A percentile compares a stretch with the other conserved stretches of the same genome.
Conservation (phyloP, 2,113 vertebrate species). For the Phyllopteryx taeniolatus region DNA sequence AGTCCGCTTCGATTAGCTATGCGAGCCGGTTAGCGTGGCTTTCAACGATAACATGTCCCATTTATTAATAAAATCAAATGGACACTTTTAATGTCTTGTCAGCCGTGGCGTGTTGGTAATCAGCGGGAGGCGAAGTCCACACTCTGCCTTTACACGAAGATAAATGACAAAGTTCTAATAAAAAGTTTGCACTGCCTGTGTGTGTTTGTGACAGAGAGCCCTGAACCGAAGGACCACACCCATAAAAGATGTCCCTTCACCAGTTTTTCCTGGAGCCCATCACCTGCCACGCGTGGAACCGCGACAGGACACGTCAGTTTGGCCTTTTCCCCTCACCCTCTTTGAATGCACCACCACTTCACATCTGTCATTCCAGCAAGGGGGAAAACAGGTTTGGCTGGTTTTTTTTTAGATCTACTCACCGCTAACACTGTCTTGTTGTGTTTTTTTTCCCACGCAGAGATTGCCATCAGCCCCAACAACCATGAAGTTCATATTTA, state of each 20-base stretch:
- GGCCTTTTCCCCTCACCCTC: neutral
- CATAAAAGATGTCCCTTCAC: conserved; percentile 91
- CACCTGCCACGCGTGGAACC: conserved; percentile 98
- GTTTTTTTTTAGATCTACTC: conserved; percentile 10
- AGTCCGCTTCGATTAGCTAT: neutral
- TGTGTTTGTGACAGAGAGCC: conserved; percentile 49
- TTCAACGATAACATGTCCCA: neutral
- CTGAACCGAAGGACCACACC: conserved; percentile 61
- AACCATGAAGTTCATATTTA: conserved; percentile 99
- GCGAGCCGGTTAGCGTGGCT: neutral
- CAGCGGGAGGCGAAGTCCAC: conserved; percentile 7
- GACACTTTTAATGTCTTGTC: neutral
- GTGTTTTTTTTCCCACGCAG: conserved; percentile 56
- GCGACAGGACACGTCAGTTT: conserved; percentile 91
- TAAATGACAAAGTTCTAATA: neutral
- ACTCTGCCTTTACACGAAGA: neutral
- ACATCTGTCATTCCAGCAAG: neutral
- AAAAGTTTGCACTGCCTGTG: neutral
- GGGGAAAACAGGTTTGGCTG: conserved; percentile 22
- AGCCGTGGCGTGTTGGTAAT: neutral
- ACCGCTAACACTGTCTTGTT: neutral
- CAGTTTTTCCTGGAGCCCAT: conserved; percentile 98
- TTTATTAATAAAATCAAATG: neutral
- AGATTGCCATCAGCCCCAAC: conserved; percentile 97
- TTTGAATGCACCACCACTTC: neutral